Evolutionary conservation across 2,113 vertebrate species (phyloP), one percentile per base, ranked within the genome.

Genomic region (Erinaceus europaeus): DNA sequence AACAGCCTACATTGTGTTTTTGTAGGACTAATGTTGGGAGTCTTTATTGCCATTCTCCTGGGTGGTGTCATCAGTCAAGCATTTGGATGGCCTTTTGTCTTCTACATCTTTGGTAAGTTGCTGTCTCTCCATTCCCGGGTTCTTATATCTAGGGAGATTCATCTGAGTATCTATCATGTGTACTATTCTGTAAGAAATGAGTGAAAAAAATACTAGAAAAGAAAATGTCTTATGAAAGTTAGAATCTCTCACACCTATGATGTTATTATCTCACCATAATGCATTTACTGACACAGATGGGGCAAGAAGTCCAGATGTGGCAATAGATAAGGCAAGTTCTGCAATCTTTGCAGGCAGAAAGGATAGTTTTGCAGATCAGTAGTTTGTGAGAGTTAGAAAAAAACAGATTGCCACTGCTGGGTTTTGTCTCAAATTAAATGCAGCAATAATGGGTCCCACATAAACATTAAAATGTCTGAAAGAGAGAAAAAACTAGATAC

Each of bases 21-120:
- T 67, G 25, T 61, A 95, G 93, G 98, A 29, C 82, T 87, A 6
- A 94, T 52, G 68, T 97, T 98, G 25, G 98, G 98, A 10, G 86
- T 95, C 44, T 97, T 97, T 13, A 0, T 95, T n/a, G 94, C 96
- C 10, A 86, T 97, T 90, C 97, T 98, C 48, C 92, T 98, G 55
- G 97, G 97, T 15, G 97, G 97, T 75, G 74, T 93, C 84, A 97
- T 98, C 94, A 97, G 96, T 92, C 94, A 97, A 23, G 91, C 42
- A 3, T 87, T 98, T 13, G 97, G 97, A 74, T 98, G 98, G 98
- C 98, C 98, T 13, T 96, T 97, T 4, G 97, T 97, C 64, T 98
- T 98, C 97, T 98, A 98, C 86, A 62, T 96, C 73, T 98, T 97
- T 65, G 98, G 98, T 98, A 94, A 97, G 95, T 12, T 27, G 23